Evolutionary conservation across 2,113 vertebrate genomes (phyloP).

Genomic region (Pandion haliaetus): DNA sequence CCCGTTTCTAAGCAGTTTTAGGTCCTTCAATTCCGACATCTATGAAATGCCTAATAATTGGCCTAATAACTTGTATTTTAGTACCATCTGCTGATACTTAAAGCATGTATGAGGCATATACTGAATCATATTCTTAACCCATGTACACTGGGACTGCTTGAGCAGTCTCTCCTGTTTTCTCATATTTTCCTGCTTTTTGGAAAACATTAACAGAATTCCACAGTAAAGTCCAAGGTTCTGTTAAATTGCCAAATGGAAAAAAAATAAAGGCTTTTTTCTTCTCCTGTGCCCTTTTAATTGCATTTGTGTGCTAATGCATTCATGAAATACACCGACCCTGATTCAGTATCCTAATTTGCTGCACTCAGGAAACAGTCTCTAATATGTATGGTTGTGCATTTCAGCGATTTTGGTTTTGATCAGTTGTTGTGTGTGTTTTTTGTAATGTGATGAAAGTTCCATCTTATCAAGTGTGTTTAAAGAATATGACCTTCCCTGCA

Average conservation of each 20-base stretch:
- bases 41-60: not conserved
- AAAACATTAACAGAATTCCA: conserved; percentile 7
- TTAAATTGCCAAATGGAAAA: not conserved
- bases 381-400: not conserved
- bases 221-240: not conserved
- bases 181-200: not conserved
- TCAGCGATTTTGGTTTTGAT: not conserved
- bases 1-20: not conserved
- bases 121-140: not conserved
- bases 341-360: not conserved
- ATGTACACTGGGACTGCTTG: not conserved
- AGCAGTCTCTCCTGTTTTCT: not conserved
- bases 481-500: not conserved
- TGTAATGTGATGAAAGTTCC: not conserved
- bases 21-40: not conserved
- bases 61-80: not conserved
- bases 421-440: not conserved
- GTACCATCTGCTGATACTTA: not conserved
- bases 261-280: not conserved
- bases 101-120: not conserved
- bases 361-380: not conserved
- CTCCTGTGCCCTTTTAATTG: not conserved
- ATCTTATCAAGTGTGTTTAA: not conserved
- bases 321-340: not conserved
- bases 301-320: not conserved